Conservation (phyloP, 2,113 vertebrate species). For the Cyprinodon brontotheroides region DNA sequence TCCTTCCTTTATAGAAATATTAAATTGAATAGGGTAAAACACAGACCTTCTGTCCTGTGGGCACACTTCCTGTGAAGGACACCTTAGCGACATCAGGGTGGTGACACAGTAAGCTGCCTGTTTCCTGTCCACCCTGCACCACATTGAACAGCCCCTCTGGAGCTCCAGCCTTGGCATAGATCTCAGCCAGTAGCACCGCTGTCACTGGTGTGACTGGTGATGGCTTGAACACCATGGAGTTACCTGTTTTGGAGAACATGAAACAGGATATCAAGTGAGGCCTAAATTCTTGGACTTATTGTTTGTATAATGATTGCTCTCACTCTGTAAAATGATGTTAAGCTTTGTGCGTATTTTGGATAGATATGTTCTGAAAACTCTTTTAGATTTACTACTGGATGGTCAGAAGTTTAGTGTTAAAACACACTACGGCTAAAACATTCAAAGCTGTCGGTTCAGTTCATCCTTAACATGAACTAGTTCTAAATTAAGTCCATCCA, state of each 20-base stretch:
- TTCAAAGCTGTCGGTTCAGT: not conserved
- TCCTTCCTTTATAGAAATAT: not conserved
- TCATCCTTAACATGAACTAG: not conserved
- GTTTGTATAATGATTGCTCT: too few species aligned
- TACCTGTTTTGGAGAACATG: constrained; percentile 77
- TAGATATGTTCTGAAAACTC: too few species aligned
- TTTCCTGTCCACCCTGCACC: constrained; percentile 90
- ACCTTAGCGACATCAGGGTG: constrained; percentile 90
- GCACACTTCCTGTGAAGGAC: constrained; percentile 96
- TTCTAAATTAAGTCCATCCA: too few species aligned
- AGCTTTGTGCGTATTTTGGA: too few species aligned
- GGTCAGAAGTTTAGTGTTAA: too few species aligned
- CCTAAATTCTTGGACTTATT: not conserved
- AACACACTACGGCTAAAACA: not conserved
- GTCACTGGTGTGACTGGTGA: constrained; percentile 93
- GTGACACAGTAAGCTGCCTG: constrained; percentile 89
- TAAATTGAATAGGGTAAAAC: not conserved
- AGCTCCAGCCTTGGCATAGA: constrained; percentile 86
- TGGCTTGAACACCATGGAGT: constrained; percentile 97
- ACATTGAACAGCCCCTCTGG: constrained; percentile 92
- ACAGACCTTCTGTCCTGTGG: constrained; percentile 89
- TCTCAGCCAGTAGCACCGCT: constrained; percentile 87
- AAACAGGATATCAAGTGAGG: not conserved
- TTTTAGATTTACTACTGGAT: too few species aligned
- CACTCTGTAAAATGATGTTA: too few species aligned